These are phyloP conservation scores for Erethizon dorsatum DNA, from an alignment of 2,797 vertebrate species.

Conservation along the genomic window DNA sequence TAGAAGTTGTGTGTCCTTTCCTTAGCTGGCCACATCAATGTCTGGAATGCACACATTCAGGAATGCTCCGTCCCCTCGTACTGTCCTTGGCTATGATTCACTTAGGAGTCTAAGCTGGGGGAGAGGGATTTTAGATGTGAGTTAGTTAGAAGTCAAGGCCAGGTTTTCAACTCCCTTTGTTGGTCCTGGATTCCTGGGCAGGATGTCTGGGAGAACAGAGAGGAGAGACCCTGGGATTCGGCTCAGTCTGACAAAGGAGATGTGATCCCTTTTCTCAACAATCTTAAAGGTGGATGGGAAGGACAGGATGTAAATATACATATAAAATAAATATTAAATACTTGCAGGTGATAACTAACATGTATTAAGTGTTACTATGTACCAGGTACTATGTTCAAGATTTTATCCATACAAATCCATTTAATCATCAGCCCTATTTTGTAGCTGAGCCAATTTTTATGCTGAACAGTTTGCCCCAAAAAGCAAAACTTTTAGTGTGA, in stretches of 20 bases:
- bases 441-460: neutral
- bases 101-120: neutral
- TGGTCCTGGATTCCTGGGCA: neutral
- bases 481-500: neutral
- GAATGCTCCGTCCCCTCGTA: neutral
- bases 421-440: conserved; percentile 4
- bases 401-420: neutral
- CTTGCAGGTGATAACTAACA: neutral
- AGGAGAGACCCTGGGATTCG: neutral
- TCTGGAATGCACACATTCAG: neutral
- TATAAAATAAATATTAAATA: conserved; percentile 1
- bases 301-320: neutral
- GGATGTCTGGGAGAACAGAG: neutral
- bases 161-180: neutral
- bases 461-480: neutral
- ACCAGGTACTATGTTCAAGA: neutral
- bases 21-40: neutral
- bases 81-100: neutral
- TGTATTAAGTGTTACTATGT: neutral
- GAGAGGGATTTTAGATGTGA: neutral
- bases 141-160: neutral
- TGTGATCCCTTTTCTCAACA: neutral
- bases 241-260: neutral
- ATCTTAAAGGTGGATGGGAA: conserved; percentile 3
- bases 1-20: neutral